These are phyloP conservation scores for Bolinopsis microptera DNA, from an alignment of 37 sponge, comb jelly and placozoan species.

Conservation along the genomic window DNA sequence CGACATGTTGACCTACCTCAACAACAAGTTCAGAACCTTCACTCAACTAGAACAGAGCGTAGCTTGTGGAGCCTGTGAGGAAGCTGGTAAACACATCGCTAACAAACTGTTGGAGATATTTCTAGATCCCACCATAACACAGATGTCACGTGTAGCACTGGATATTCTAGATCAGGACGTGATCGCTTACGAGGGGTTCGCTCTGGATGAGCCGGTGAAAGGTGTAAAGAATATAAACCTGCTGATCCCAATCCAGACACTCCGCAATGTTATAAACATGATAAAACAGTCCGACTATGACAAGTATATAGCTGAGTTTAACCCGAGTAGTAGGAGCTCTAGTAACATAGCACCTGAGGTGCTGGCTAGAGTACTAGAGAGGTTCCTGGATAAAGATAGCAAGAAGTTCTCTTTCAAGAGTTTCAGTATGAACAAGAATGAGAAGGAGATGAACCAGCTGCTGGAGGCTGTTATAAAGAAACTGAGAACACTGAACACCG, in stretches of 20 bases:
- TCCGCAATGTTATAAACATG: conserved; percentile 54
- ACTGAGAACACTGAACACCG: background rate
- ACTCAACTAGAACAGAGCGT: conserved; percentile 48
- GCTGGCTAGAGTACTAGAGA: conserved; percentile 15
- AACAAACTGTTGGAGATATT: conserved; percentile 37
- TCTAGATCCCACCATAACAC: conserved; percentile 29
- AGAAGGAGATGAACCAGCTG: conserved; percentile 63
- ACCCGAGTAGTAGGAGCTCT: background rate
- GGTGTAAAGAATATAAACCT: conserved; percentile 38
- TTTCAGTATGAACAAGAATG: conserved; percentile 55
- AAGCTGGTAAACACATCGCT: conserved; percentile 54
- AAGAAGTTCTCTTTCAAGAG: conserved; percentile 34
- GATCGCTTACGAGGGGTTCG: conserved; percentile 56
- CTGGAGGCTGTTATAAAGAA: conserved; percentile 51
- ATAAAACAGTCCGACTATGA: conserved; percentile 51
- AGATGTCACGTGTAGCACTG: conserved; percentile 59
- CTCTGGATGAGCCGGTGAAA: conserved; percentile 44
- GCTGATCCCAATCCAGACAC: conserved; percentile 42
- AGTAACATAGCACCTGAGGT: background rate
- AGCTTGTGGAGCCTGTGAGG: conserved; percentile 54
- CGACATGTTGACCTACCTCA: conserved; percentile 61
- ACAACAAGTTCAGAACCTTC: conserved; percentile 60
- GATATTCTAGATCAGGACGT: conserved; percentile 64
- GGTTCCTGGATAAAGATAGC: conserved; percentile 9
- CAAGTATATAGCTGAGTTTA: conserved; percentile 53